Evolutionary conservation across 2,888 invertebrate species (phyloP), one percentile per base, ranked within the genome.

Genomic region (Andricus quercusramuli): DNA sequence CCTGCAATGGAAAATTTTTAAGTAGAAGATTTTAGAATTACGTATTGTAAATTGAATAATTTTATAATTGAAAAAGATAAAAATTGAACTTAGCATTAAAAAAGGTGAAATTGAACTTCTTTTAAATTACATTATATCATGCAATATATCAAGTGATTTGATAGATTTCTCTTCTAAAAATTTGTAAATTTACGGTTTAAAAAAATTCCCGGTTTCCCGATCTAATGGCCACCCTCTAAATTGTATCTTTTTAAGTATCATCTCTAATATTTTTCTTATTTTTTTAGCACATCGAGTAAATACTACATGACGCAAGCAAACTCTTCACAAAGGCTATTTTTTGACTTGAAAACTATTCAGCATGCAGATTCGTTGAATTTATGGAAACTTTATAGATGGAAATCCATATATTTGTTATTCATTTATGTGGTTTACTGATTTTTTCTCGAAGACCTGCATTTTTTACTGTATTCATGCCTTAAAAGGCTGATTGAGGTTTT

Each of bases 251-350:
- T 77, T 41, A 25, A n/a, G 25, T 37, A 56, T 1, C 29, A 13
- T 11, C 5, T 25, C 4, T 62, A 22, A 29, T 29, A 22, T 13
- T 62, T 29, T 56, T n/a, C n/a, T 22, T 25, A 22, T 67, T 82
- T 83, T 90, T 90, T 86, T 86, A 92, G 93, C 93, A 64, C 93
- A 93, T 85, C 92, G 92, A 88, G 93, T 93, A 47, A 93, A 92
- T 80, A 90, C 91, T 77, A 92, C 93, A 89, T 93, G 93, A 93
- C 92, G 88, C 77, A 90, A 78, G 83, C 85, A 83, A 79, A 29
- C 70, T 64, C 25, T 47, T 29, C 83, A 82, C 3, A 84, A 84
- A 5, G 51, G 32, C 32, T 74, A 56, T 56, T 32, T 51, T 74
- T 74, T 74, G 15, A 74, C 32, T 32, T 74, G 70, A 70, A 25